Conservation (phyloP, 2,113 vertebrate genomes). For the Ailuropoda melanoleuca region DNA sequence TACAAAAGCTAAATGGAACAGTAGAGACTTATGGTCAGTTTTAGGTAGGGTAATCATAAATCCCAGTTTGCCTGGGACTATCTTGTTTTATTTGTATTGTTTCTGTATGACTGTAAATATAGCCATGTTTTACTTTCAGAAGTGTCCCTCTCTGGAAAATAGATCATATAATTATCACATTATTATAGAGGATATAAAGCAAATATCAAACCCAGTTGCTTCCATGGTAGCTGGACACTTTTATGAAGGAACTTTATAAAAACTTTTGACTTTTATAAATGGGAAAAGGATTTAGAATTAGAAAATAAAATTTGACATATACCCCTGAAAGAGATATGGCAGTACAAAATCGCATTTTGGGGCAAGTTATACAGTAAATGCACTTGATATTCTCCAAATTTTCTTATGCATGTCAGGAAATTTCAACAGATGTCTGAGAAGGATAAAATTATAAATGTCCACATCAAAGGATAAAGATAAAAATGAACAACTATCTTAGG, state of each 20-base stretch:
- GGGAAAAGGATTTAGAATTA: not conserved
- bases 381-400: not conserved
- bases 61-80: not conserved
- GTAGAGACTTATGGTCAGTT: not conserved
- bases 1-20: not conserved
- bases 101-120: not conserved
- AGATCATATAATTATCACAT: not conserved
- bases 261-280: not conserved
- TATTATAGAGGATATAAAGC: not conserved
- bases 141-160: not conserved
- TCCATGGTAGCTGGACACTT: not conserved
- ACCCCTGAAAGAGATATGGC: not conserved
- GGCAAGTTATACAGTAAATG: not conserved
- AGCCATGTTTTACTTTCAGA: not conserved
- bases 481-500: not conserved
- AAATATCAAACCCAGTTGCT: not conserved
- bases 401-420: not conserved
- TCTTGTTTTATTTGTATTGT: not conserved
- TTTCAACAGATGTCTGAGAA: not conserved
- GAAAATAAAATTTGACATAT: not conserved
- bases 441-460: not conserved
- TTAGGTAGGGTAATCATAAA: not conserved
- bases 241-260: not conserved
- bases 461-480: not conserved
- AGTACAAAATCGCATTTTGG: not conserved